Conservation (phyloP, 2,888 invertebrate genomes). For the Hydraecia micacea region DNA sequence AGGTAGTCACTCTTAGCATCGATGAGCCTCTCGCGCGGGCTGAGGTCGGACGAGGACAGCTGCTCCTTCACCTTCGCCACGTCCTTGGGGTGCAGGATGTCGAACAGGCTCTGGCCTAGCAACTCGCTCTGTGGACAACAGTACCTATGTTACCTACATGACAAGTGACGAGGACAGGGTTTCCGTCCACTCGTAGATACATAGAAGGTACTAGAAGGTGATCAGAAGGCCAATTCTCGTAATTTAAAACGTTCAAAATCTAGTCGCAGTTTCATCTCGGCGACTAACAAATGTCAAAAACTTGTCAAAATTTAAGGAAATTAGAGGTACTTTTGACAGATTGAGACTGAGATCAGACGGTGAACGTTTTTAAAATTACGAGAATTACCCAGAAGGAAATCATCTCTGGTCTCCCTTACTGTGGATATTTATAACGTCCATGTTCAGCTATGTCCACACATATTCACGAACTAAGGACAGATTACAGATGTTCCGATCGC, state of each 20-base stretch:
- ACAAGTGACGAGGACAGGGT: slow-evolving; percentile 1
- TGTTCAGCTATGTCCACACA: too few species aligned
- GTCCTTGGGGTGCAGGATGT: slow-evolving; percentile 98
- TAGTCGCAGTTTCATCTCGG: too few species aligned
- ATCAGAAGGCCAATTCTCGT: too few species aligned
- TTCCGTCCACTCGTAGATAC: neutral
- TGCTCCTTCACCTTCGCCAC: slow-evolving; percentile 98
- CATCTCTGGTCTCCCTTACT: neutral
- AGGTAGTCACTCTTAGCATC: slow-evolving; percentile 95
- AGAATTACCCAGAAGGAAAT: neutral
- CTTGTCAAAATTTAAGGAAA: too few species aligned
- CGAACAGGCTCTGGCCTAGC: slow-evolving; percentile 97
- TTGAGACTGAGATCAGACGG: too few species aligned
- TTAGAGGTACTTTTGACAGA: too few species aligned
- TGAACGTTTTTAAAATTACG: too few species aligned
- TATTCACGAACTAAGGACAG: neutral
- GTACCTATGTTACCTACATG: slow-evolving; percentile 1
- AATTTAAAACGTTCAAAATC: too few species aligned
- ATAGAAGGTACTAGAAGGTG: neutral
- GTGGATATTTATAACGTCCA: neutral
- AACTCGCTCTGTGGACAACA: slow-evolving; percentile 92
- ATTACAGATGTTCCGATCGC: neutral
- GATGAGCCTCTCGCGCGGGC: slow-evolving; percentile 96
- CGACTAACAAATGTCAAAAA: too few species aligned
- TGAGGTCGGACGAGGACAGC: slow-evolving; percentile 96